These are phyloP conservation scores for Lethenteron camtschaticum DNA, from an alignment of 2,113 vertebrate species.

Conservation along the genomic window DNA sequence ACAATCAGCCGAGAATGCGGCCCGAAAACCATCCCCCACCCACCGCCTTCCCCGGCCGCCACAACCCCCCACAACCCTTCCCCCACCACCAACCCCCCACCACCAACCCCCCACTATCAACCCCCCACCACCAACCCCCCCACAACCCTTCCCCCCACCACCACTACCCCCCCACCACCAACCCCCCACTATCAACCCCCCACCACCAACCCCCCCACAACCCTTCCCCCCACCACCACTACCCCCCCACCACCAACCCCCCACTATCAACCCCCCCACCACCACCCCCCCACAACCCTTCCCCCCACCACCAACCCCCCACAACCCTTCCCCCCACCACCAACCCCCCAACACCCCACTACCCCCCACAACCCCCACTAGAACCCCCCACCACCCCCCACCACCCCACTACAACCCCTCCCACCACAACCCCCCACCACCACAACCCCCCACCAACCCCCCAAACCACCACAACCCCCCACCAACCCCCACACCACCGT, in stretches of 20 bases:
- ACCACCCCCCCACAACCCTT: too few species aligned
- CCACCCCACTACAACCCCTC: background rate
- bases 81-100: background rate
- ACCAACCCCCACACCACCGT: background rate
- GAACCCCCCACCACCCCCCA: background rate
- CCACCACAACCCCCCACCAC: background rate
- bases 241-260: background rate
- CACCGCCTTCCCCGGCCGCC: background rate
- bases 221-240: background rate
- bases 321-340: too few species aligned
- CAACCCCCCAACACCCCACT: too few species aligned
- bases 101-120: background rate
- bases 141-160: too few species aligned
- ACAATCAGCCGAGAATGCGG: too few species aligned
- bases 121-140: too few species aligned
- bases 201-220: too few species aligned
- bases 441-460: background rate
- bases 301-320: too few species aligned
- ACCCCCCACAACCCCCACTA: background rate
- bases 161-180: too few species aligned
- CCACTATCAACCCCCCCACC: too few species aligned
- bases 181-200: too few species aligned
- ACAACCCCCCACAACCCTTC: background rate
- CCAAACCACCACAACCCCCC: background rate
- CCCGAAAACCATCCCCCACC: background rate